Evolutionary conservation across 2,113 vertebrate species (phyloP).

Genomic region (Irena cyanogastra): DNA sequence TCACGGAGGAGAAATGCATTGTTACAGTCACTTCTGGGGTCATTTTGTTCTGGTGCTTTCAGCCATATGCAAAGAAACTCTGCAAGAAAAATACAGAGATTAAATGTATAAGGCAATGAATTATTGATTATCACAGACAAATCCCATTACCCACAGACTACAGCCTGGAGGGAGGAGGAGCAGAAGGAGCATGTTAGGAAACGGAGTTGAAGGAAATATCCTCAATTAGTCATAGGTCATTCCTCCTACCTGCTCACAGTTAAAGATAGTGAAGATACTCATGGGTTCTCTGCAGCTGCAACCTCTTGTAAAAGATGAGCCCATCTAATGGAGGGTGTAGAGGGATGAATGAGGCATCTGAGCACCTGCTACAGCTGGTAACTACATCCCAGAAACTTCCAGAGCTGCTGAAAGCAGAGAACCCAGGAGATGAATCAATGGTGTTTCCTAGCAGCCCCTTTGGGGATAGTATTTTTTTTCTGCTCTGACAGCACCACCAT

Average conservation of each 20-base stretch:
- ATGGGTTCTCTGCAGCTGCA: background rate
- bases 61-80: background rate
- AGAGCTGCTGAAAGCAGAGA: background rate
- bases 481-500: background rate
- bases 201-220: background rate
- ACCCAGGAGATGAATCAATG: background rate
- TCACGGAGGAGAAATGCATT: background rate
- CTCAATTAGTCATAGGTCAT: background rate
- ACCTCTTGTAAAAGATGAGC: background rate
- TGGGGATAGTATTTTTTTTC: background rate
- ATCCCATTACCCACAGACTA: background rate
- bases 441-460: background rate
- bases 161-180: background rate
- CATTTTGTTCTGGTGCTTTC: background rate
- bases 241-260: background rate
- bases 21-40: background rate
- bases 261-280: background rate
- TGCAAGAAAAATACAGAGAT: background rate
- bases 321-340: background rate
- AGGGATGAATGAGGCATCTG: background rate
- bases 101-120: background rate
- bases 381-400: background rate
- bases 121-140: background rate
- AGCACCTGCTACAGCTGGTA: background rate
- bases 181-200: background rate